Evolutionary conservation across 2,797 vertebrate genomes (phyloP), one percentile per base, ranked within the genome.

Genomic region (Micropoecilia bifurca): DNA sequence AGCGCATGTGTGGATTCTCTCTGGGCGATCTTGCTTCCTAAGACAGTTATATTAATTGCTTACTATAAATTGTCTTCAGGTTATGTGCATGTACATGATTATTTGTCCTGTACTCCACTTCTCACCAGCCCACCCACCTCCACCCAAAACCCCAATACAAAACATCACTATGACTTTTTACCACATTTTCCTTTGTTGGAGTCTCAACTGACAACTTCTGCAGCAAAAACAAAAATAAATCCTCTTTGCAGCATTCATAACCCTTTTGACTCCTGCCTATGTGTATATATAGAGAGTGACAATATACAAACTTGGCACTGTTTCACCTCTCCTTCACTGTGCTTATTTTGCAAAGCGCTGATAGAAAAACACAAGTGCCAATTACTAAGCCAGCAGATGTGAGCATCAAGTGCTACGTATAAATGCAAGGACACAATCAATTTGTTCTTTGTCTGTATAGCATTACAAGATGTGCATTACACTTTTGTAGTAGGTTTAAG

Each of bases 331-430:
- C 74, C 78, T 79, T 71, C 73, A 57, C 76, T 36, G 45, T 75
- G 81, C 86, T 84, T 83, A 85, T 87, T 85, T 88, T 86, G 76
- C 71, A 86, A 90, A 92, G 73, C 66, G 36, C 81, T 87, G 43
- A 90, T 87, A 91, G 77, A 91, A 83, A 33, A 45, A 88, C 84
- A 82, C 46, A 61, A 73, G 82, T 88, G 88, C 80, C 85, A 89
- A 90, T 90, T 91, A 90, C 83, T 57, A 81, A 88, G 76, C 79
- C n/a, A 78, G 86, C 89, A 92, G 84, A 92, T 89, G 91, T 87
- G 82, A 78, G 85, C 77, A 84, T 90, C 86, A 71, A 43, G 30
- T 47, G 39, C 75, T 80, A 80, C 76, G 73, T 87, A 78, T 88
- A 87, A 91, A 89, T 78, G 88, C 90, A 91, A 87, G 87, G 87